A percentile compares a stretch with the other conserved stretches of the same genome.
Conservation (phyloP, 2,888 invertebrate species). For the Stictocephala bisonia region DNA sequence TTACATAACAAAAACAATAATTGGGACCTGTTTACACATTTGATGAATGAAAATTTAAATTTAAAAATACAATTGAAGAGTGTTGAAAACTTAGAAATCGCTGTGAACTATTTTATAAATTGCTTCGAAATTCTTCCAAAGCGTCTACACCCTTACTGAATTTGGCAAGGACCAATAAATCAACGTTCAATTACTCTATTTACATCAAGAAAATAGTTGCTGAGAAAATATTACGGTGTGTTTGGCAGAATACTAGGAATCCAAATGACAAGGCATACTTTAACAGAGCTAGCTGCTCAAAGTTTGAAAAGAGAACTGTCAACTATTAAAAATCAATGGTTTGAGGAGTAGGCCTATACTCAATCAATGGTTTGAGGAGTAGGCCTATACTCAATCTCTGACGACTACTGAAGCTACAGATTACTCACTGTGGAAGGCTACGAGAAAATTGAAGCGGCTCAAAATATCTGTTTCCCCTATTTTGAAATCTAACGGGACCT, state of each 20-base stretch:
- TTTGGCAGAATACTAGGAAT: slow-evolving; percentile 6
- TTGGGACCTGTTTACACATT: not conserved
- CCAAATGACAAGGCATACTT: not conserved
- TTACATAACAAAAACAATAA: not conserved
- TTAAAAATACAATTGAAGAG: not conserved
- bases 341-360: not conserved
- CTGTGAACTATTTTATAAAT: not conserved
- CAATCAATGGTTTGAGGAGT: slow-evolving; percentile 3
- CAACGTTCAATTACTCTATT: not conserved
- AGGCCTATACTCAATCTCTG: slow-evolving; percentile 4
- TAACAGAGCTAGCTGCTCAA: slow-evolving; percentile 2
- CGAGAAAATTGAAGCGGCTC: too few species aligned
- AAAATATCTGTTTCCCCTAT: too few species aligned
- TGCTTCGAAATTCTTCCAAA: not conserved
- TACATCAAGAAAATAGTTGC: not conserved
- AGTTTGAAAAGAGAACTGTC: not conserved
- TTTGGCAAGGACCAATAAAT: not conserved
- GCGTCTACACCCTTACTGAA: not conserved
- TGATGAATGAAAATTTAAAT: not conserved
- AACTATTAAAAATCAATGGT: not conserved
- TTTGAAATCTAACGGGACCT: too few species aligned
- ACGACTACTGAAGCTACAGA: not conserved
- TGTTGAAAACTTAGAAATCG: not conserved
- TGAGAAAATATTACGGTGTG: not conserved
- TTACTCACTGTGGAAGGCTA: not conserved